Percentiles rank a stretch among this genome's conserved stretches.
These are phyloP conservation scores for Notechis scutatus DNA, from an alignment of 2,113 vertebrate genomes.

Conservation along the genomic window DNA sequence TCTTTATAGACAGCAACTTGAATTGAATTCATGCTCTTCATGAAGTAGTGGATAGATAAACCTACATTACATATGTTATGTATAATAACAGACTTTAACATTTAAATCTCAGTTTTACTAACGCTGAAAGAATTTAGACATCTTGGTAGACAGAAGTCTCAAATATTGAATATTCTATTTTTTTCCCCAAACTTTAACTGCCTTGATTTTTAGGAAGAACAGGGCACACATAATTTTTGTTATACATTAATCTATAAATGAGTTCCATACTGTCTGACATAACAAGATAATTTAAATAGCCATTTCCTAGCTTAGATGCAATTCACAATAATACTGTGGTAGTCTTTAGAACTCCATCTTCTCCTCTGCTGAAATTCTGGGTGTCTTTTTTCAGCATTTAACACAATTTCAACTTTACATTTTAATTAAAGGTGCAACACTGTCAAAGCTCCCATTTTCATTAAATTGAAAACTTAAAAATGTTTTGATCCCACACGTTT, in stretches of 20 bases:
- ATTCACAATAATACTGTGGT: background rate
- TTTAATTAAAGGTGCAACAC: background rate
- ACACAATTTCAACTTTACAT: background rate
- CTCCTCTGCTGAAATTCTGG: background rate
- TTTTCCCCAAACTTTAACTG: background rate
- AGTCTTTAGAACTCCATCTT: background rate
- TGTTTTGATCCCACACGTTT: background rate
- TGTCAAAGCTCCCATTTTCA: background rate
- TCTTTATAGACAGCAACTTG: background rate
- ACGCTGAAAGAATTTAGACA: background rate
- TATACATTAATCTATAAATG: background rate
- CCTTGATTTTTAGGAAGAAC: background rate
- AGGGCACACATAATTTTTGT: background rate
- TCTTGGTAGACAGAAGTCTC: background rate
- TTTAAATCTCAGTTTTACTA: background rate
- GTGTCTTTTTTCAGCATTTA: background rate
- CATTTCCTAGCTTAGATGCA: background rate
- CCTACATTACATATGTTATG: background rate
- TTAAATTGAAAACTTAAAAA: background rate
- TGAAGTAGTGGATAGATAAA: background rate
- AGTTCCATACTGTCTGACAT: background rate
- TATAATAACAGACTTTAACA: background rate
- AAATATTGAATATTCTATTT: background rate
- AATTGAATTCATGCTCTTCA: background rate
- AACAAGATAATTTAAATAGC: background rate